phyloP scores from a whole-genome alignment of 2,888 invertebrate genomes.

The Incurvaria masculella region DNA sequence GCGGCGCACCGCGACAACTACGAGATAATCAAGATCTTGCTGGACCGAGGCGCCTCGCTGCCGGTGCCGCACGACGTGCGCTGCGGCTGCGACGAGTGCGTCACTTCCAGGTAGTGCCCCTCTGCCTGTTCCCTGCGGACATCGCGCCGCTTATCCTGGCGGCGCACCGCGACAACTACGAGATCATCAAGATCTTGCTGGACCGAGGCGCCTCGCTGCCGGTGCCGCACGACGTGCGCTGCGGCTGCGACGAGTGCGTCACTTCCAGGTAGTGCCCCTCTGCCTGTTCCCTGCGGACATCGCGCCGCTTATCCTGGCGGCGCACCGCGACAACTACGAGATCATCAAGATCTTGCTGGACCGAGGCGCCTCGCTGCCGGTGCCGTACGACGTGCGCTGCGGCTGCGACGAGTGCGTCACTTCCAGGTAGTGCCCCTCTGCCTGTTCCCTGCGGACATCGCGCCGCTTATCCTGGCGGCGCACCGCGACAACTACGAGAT shows the following conservation, averaged over 20 bases:
- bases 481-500: constrained; percentile 99
- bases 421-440: too few relatives aligned
- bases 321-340: constrained; percentile 90
- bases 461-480: constrained; percentile 93
- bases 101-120: too few relatives aligned
- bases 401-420: constrained; percentile 85
- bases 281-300: too few relatives aligned
- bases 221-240: constrained; percentile 93
- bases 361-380: constrained; percentile 79
- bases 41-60: constrained; percentile 82
- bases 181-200: constrained; percentile 96
- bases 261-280: too few relatives aligned
- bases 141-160: constrained; percentile 96
- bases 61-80: too few relatives aligned
- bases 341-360: constrained; percentile 89
- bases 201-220: constrained; percentile 93
- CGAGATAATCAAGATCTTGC: constrained; percentile 87
- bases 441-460: constrained; percentile 98
- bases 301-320: constrained; percentile 85
- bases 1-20: constrained; percentile 92
- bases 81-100: background rate
- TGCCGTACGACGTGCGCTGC: constrained; percentile 82
- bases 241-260: constrained; percentile 95
- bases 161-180: constrained; percentile 97
- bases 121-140: constrained; percentile 97